Percentiles rank a stretch among this genome's conserved stretches.
Conservation (phyloP, 2,888 invertebrate species). For the Ochropleura plecta region DNA sequence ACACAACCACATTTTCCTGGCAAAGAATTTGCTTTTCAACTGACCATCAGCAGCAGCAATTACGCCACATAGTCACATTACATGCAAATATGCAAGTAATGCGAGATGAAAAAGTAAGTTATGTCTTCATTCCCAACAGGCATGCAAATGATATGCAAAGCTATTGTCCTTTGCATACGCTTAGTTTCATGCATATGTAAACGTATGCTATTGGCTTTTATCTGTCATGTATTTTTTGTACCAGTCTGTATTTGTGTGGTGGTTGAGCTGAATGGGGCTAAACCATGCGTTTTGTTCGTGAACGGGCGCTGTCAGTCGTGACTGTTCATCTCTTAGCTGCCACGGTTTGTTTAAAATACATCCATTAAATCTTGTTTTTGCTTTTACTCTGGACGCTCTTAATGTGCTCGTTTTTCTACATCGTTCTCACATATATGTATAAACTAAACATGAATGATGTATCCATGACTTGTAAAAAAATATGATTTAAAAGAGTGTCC, state of each 20-base stretch:
- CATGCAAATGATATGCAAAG: conserved; percentile 60
- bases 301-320: too few species aligned
- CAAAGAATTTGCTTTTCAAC: neutral
- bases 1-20: neutral
- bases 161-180: conserved; percentile 29
- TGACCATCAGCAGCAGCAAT: conserved; percentile 5
- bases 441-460: too few species aligned
- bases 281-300: too few species aligned
- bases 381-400: too few species aligned
- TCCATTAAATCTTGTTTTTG: too few species aligned
- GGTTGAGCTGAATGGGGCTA: neutral
- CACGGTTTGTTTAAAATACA: too few species aligned
- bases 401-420: too few species aligned
- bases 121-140: conserved; percentile 31
- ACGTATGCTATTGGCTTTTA: conserved; percentile 18
- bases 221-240: neutral
- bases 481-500: too few species aligned
- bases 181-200: conserved; percentile 46
- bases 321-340: too few species aligned
- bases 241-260: neutral
- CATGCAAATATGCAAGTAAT: neutral
- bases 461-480: too few species aligned
- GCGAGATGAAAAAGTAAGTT: conserved; percentile 36
- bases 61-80: neutral
- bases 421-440: too few species aligned